phyloP scores from a whole-genome alignment of 1,140 invertebrate genomes.

The Scaptomyza pallida region DNA sequence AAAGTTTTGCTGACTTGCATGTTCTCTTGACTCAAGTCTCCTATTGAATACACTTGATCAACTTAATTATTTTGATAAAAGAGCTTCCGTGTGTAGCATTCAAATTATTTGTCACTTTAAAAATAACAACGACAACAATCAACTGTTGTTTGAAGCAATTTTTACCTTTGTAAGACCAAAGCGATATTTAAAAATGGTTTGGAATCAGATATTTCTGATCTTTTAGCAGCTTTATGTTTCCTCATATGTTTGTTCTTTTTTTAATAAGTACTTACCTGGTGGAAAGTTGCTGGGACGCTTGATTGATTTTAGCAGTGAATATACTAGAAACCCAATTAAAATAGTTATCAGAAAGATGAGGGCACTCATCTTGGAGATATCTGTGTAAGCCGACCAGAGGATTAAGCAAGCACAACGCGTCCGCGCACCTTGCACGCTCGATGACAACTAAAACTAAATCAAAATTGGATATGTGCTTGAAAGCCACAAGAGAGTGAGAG shows the following conservation, averaged over 20 bases:
- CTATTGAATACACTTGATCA: constrained; percentile 17
- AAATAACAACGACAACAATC: background rate
- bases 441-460: constrained; percentile 59
- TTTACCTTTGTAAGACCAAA: no score
- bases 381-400: constrained; percentile 21
- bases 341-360: constrained; percentile 54
- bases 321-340: constrained; percentile 60
- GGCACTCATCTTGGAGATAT: constrained; percentile 55
- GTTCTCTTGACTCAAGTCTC: background rate
- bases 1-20: constrained; percentile 28
- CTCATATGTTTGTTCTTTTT: background rate
- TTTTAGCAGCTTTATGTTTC: background rate
- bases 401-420: constrained; percentile 26
- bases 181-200: no score
- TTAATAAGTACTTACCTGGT: constrained; percentile 63
- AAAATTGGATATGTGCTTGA: constrained; percentile 22
- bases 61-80: constrained; percentile 30
- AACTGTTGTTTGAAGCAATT: no score
- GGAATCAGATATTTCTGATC: no score
- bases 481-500: constrained; percentile 6
- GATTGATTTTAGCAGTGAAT: constrained; percentile 59
- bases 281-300: constrained; percentile 73
- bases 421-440: constrained; percentile 42
- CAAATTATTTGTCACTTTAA: constrained; percentile 4
- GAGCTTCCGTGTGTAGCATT: constrained; percentile 19